Evolutionary conservation across 2,888 invertebrate genomes (phyloP), one percentile per base, ranked within the genome.

Genomic region (Diachrysia chrysitis): DNA sequence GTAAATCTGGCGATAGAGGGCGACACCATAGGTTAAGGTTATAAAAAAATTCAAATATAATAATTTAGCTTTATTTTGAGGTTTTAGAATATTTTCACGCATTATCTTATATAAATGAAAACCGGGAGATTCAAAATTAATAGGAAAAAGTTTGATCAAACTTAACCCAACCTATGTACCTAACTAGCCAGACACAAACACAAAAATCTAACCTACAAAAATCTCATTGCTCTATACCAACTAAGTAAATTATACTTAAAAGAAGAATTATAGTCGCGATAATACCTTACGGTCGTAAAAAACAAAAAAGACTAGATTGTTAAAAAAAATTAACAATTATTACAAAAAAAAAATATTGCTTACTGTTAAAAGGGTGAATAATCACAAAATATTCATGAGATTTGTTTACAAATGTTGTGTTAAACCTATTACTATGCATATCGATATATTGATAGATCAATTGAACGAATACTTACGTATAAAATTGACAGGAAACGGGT

Each of bases 301-400:
- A 87, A 89, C 85, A 89, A 90, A 87, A 89, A 89, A 90, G 94
- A 94, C 94, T 94, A 94, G 94, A 94, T 89, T 90, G 92, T 93
- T 93, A 94, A 91, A 90, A 85, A 48, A 86, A 77, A 86, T 86
- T 85, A 87, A 86, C 82, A 85, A 83, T 75, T 81, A 82, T 81
- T 83, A 79, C 62, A 73, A 83, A 76, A 80, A 79, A 48, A 84
- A 84, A 79, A 81, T 78, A 86, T 83, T 82, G 77, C 85, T 83
- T 85, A 87, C 60, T 75, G 73, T 84, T 85, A 83, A 61, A 37
- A n/a, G 42, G 42, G 61, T 73, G 77, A 79, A 76, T 76, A 79
- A 81, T 82, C 75, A 83, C 81, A 83, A 81, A 80, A 76, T 76
- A 78, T 76, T 71, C n/a, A 81, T 76, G 79, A 83, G 82, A 84